Base-by-base conservation (phyloP, 1,140 invertebrate species). In the Delia radicum region DNA sequence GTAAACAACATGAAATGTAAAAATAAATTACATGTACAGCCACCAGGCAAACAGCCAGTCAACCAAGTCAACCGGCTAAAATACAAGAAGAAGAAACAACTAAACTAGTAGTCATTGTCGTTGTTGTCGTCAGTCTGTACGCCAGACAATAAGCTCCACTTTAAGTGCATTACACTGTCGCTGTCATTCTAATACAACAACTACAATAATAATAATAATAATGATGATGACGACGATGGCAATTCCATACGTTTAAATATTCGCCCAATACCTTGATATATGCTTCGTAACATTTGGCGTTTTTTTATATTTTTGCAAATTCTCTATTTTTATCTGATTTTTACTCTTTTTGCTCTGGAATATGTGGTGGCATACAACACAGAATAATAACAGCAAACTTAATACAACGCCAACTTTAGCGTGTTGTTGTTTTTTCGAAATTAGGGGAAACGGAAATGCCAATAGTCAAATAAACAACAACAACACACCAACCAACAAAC, bases 121-220 rank as follows among this genome's bases (percentile, higher is more conserved):
- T 33, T 18, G 12, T 33, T 18, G 29, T 26, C 65, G 65, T 37
- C 65, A 69, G 65, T 69, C 65, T 37, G n/a, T 69, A 18, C 29
- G 15, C 21, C 65, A 69, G 65, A 69, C 65, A 69, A 31, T 69
- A 37, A 69, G 65, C 65, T 69, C 65, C 65, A 69, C 65, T 69
- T 69, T 69, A 33, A 69, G 65, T 69, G 65, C 65, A 69, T 69
- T 69, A 69, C 65, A 69, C 65, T 69, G 29, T 69, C 10, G 29
- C 2, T 69, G 65, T 18, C 65, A 69, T 33, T 55, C 48, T 18
- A 42, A 33, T 33, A 33, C 7, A 33, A 48, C 15, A 48, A 48
- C 18, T 21, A 55, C 48, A 55, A 8, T 18, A 55, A 48, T 48
- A 55, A 55, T 18, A 55, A 55, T 18, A 55, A 55, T 48, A 15